Evolutionary conservation across 2,113 vertebrate genomes (phyloP), one percentile per base, ranked within the genome.

Genomic region (Scomber scombrus): DNA sequence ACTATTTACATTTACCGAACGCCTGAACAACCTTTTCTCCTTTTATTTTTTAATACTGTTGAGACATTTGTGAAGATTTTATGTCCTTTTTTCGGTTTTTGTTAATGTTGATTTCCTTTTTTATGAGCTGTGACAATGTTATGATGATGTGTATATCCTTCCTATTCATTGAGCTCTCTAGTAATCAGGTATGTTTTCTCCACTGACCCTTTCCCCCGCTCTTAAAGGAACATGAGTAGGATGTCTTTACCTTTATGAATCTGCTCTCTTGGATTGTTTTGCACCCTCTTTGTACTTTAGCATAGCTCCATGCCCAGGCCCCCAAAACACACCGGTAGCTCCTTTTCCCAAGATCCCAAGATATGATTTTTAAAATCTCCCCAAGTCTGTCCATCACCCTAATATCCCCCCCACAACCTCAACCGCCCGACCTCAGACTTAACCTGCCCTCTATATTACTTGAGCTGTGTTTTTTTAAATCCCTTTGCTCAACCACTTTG

Each of bases 1-100:
- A 97, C 97, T 97, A 96, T 96, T 96, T 96, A 95, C 96, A 96
- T 89, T 94, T 94, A 91, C 94, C 95, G 95, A 96, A 96, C 95
- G 94, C 95, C 95, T 95, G 95, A 96, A 95, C 95, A 95, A 95
- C 95, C 93, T 97, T 95, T 97, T 93, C 90, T 91, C 81, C 71
- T 88, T 92, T 89, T 96, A 95, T 96, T 96, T 95, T 96, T 93
- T 97, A 96, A 96, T 96, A 95, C 96, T 94, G 95, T 97, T 94
- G 94, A 93, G 88, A 96, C 95, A 95, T 95, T 97, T 96, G 95
- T 97, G 96, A 97, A 95, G 95, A 96, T 96, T 97, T 97, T 97
- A 96, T 96, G 96, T 95, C 81, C 81, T 90, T 91, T 90, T 85
- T 82, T 85, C 82, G 95, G 92, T 76, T 95, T 95, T 95, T 96